Evolutionary conservation across 2,797 vertebrate species (phyloP).

Genomic region (Uromys caudimaculatus): DNA sequence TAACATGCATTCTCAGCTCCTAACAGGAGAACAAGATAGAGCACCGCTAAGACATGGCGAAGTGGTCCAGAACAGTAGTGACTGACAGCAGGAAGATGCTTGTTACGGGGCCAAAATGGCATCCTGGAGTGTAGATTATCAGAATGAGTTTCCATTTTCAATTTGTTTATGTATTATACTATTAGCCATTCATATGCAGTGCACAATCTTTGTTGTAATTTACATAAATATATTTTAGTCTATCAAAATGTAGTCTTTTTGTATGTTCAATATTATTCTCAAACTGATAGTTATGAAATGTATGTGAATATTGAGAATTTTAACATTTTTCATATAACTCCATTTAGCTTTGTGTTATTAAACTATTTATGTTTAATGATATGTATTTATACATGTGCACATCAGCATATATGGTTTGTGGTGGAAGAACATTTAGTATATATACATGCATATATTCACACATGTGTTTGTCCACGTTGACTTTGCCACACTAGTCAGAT

Average conservation of each 20-base stretch:
- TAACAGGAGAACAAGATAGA: not conserved
- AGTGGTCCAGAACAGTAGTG: not conserved
- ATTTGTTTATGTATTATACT: not conserved
- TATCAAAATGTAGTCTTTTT: not conserved
- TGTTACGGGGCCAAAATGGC: not conserved
- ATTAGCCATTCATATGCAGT: not conserved
- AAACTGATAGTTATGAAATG: not conserved
- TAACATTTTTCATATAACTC: not conserved
- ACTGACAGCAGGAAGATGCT: not conserved
- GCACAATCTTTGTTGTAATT: not conserved
- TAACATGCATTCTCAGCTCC: not conserved
- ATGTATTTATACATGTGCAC: not conserved
- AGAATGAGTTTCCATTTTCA: slow-evolving; percentile 13
- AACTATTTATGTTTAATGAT: not conserved
- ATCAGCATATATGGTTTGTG: not conserved
- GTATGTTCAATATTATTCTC: not conserved
- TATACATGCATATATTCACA: not conserved
- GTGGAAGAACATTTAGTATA: not conserved
- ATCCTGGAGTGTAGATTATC: slow-evolving; percentile 10
- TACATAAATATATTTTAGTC: slow-evolving; percentile 1
- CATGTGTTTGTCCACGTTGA: not conserved
- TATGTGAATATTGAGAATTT: slow-evolving; percentile 23
- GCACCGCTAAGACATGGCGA: not conserved
- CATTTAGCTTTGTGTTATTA: not conserved
- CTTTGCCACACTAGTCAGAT: slow-evolving; percentile 15